Base-by-base conservation (phyloP, 2,797 vertebrate genomes). In the Squalus acanthias region DNA sequence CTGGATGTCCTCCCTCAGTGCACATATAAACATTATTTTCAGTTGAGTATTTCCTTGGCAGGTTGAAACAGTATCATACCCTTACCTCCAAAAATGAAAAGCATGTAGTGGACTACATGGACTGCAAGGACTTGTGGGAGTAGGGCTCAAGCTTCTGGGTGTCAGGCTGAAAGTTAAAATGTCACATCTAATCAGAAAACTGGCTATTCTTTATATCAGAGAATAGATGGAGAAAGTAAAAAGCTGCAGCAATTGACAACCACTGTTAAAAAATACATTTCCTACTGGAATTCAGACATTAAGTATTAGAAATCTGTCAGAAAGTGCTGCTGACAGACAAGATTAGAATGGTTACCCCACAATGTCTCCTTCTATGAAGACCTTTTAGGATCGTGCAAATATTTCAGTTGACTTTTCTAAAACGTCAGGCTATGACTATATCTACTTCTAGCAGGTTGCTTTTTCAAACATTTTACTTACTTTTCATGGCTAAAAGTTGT, bases 61-160 rank as follows among this genome's bases (percentile, higher is more conserved):
- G 94, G 46, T 33, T 2, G 29, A 76, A 95, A 76, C 65, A 95
- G 24, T 33, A 95, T 97, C 97, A 97, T 96, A 96, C 2, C 98
- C 99, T 99, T 99, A 99, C 99, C 99, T 99, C 99, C 99, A 99
- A 97, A 99, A 99, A 98, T 99, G 99, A 98, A 99, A 99, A 95
- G 99, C 99, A 98, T 99, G 99, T 98, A 99, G 98, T 96, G 99
- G 99, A 97, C 99, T 99, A 98, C 99, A 99, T 97, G 99, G 99
- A 96, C 99, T 99, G 99, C 99, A 99, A 97, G 99, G 99, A 97
- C 99, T 99, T 98, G 99, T 99, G 98, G 99, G 99, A 99, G 99
- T 99, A 97, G 99, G 99, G 98, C 99, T 99, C 99, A 99, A 98
- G 98, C 99, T 99, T 98, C 99, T 98, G 97, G 99, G 99, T 97